These are phyloP conservation scores for Cottoperca gobio DNA, from an alignment of 2,797 vertebrate genomes.

Conservation along the genomic window DNA sequence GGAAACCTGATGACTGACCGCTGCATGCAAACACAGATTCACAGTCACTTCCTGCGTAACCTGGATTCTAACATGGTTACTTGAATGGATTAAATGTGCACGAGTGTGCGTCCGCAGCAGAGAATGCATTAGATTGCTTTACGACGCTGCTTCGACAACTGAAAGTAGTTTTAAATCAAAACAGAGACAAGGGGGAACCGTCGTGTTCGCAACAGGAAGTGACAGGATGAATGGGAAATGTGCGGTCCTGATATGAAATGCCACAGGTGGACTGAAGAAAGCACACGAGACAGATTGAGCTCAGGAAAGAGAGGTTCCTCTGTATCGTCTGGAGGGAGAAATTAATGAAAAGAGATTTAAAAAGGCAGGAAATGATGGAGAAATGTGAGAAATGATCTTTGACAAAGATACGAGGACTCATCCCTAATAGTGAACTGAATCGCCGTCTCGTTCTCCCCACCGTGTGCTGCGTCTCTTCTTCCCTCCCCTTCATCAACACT, in stretches of 20 bases:
- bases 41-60: not conserved
- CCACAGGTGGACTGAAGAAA: constrained; percentile 13
- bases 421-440: not conserved
- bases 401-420: not conserved
- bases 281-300: not conserved
- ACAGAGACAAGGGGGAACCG: not conserved
- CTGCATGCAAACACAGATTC: not conserved
- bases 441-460: not conserved
- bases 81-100: not conserved
- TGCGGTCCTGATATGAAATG: constrained; percentile 8
- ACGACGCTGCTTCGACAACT: not conserved
- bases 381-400: constrained; percentile 11
- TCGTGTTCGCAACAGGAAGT: constrained; percentile 24
- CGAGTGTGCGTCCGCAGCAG: constrained; percentile 20
- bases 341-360: not conserved
- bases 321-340: constrained; percentile 13
- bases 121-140: constrained; percentile 37
- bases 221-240: constrained; percentile 1
- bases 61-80: not conserved
- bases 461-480: not conserved
- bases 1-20: not conserved
- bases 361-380: constrained; percentile 1
- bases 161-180: constrained; percentile 11
- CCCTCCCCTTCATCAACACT: not conserved
- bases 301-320: constrained; percentile 13